Conservation (phyloP, 2,888 invertebrate species). For the Cephus pygmeus region DNA sequence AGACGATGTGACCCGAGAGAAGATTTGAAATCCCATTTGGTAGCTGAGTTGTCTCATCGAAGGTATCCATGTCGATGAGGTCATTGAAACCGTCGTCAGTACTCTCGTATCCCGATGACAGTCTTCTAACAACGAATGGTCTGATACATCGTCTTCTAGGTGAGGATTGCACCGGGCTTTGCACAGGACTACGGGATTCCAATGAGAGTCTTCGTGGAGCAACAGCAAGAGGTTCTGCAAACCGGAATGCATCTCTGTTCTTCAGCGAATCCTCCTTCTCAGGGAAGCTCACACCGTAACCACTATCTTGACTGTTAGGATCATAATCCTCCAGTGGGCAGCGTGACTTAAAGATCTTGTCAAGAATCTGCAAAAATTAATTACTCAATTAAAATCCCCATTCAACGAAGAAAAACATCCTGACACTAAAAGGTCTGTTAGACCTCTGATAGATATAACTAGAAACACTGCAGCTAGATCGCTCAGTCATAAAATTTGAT, state of each 20-base stretch:
- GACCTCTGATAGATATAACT: too few relatives aligned
- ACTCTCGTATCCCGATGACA: constrained; percentile 71
- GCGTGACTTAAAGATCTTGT: constrained; percentile 39
- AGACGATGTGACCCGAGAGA: constrained; percentile 69
- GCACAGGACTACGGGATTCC: constrained; percentile 45
- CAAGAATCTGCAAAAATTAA: constrained; percentile 4
- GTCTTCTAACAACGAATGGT: constrained; percentile 64
- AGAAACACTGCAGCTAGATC: too few relatives aligned
- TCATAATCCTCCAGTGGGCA: constrained; percentile 69
- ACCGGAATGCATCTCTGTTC: constrained; percentile 51
- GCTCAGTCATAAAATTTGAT: background rate
- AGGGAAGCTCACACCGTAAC: constrained; percentile 66
- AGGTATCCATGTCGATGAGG: constrained; percentile 71
- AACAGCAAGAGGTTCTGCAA: constrained; percentile 63
- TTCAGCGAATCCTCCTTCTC: constrained; percentile 47
- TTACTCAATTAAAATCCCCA: too few relatives aligned
- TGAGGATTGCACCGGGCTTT: constrained; percentile 48
- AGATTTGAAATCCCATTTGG: constrained; percentile 72
- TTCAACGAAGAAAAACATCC: too few relatives aligned
- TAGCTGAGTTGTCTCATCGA: constrained; percentile 66
- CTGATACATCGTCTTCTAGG: constrained; percentile 28
- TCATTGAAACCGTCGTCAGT: constrained; percentile 76
- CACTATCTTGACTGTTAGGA: constrained; percentile 72
- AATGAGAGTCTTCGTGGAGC: constrained; percentile 59
- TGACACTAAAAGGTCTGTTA: too few relatives aligned